phyloP scores from a whole-genome alignment of 1,140 invertebrate genomes.

The Diorhabda carinulata region DNA sequence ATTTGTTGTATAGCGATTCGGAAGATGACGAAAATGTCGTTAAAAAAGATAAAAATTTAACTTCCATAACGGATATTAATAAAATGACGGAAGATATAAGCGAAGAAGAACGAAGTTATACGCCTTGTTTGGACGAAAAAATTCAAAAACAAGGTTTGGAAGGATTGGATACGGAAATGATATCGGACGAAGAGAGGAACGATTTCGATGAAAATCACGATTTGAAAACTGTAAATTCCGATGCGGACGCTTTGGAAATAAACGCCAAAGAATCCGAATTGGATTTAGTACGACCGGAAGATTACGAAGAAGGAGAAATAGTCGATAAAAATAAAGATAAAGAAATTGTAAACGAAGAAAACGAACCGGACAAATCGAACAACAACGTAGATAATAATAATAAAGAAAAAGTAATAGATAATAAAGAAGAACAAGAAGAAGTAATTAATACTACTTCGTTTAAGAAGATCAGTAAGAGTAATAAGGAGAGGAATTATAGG shows the following conservation, averaged over 20 bases:
- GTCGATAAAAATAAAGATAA: constrained; percentile 56
- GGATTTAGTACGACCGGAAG: constrained; percentile 43
- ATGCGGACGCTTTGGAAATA: constrained; percentile 46
- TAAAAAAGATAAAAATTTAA: constrained; percentile 31
- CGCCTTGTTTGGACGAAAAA: constrained; percentile 60
- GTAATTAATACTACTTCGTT: constrained; percentile 57
- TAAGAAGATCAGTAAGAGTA: constrained; percentile 76
- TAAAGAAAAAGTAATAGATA: constrained; percentile 30
- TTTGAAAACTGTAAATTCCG: constrained; percentile 42
- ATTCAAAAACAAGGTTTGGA: constrained; percentile 49
- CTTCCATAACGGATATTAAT: constrained; percentile 42
- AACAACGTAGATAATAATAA: constrained; percentile 26
- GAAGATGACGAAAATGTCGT: constrained; percentile 43
- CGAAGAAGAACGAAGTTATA: constrained; percentile 61
- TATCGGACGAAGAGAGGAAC: constrained; percentile 62
- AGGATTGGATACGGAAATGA: constrained; percentile 66
- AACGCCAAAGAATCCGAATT: constrained; percentile 47
- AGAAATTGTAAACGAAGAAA: constrained; percentile 30
- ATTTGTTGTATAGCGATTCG: constrained; percentile 41
- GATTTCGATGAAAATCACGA: constrained; percentile 55
- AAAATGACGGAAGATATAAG: constrained; percentile 57
- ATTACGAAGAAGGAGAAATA: constrained; percentile 55
- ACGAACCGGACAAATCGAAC: constrained; percentile 33
- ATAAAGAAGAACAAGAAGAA: constrained; percentile 46
- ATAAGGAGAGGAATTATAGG: constrained; percentile 77